Base-by-base conservation (phyloP, 2,797 vertebrate genomes). In the Halcyon chelicuti region DNA sequence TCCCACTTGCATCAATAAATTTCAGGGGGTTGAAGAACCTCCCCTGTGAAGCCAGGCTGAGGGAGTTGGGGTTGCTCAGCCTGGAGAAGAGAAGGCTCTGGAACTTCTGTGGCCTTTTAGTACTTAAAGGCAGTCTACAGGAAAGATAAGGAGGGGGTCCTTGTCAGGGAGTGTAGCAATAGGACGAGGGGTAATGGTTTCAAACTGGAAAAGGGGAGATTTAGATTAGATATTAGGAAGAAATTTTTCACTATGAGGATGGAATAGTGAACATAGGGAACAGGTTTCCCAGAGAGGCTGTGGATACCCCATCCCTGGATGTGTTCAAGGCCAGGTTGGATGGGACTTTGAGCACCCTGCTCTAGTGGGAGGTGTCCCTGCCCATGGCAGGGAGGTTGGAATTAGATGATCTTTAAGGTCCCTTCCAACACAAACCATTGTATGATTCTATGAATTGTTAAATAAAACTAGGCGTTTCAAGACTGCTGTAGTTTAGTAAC, bases 401-500 rank as follows among this genome's bases (percentile, higher is more conserved):
- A n/a, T 31, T n/a, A 23, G 42, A n/a, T 22, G 20, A 46, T 10
- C 42, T 65, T 16, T 31, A 23, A n/a, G 10, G 21, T n/a, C 29
- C 6, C 9, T 46, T 25, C 21, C 29, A 23, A 44, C 31, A 14
- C 62, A 65, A 44, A 65, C 20, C 15, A n/a, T 10, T n/a, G 20
- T 65, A 22, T n/a, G 40, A 22, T 16, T 44, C 62, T 16, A 15
- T 31, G 61, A 85, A 16, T 3, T 49, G 12, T 33, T 54, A 88
- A 88, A 73, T 51, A 28, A 75, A 86, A 42, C 2, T 14, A 85
- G 33, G 7, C 22, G 21, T 75, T 93, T 62, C 37, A 44, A 15
- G 42, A 6, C 20, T 6, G 1, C 7, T 1, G 0, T 7, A 55
- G 8, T 44, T 86, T 18, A 39, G 14, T 20, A 40, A 79, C 62